Evolutionary conservation across 2,113 vertebrate genomes (phyloP), one percentile per base, ranked within the genome.

Genomic region (Carassius carassius): DNA sequence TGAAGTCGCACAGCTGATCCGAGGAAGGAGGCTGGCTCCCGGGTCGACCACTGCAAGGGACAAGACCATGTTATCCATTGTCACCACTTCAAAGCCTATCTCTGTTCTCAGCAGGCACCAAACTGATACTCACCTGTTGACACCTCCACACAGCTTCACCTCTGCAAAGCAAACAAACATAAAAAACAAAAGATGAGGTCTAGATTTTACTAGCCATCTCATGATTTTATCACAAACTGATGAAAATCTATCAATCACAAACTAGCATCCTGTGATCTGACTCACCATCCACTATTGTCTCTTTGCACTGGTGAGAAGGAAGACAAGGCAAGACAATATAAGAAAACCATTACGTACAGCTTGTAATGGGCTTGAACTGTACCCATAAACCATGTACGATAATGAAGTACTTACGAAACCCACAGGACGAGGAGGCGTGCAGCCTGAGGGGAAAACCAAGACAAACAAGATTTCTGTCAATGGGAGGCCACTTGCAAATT

Each of bases 271-370:
- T 14, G 23, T 44, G 25, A 6, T 56, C 25, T 44, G 62, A 88
- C 91, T 88, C 84, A 92, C 91, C 90, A 47, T 89, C 29, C 6
- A 89, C 85, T 16, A 14, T 10, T 32, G 88, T 91, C 29, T 85
- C 44, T 70, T 86, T 76, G 87, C 91, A 92, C 90, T 92, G 37
- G 21, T n/a, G 29, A 13, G 3, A 41, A 12, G n/a, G 32, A 58
- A 8, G 32, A 23, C 19, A 54, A 35, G 69, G 25, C 16, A 83
- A n/a, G 56, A 29, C 79, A 73, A 69, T 3, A 72, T 74, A 79
- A 29, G 35, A 80, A 62, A 35, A 60, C 21, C 17, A n/a, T 70
- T 23, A 23, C 44, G 5, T 32, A 37, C 25, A 56, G 23, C 10
- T 77, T 56, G 25, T 6, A 2, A 9, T 17, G 49, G 49, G 49